Evolutionary conservation across 2,113 vertebrate species (phyloP).

Genomic region (Anas platyrhynchos): DNA sequence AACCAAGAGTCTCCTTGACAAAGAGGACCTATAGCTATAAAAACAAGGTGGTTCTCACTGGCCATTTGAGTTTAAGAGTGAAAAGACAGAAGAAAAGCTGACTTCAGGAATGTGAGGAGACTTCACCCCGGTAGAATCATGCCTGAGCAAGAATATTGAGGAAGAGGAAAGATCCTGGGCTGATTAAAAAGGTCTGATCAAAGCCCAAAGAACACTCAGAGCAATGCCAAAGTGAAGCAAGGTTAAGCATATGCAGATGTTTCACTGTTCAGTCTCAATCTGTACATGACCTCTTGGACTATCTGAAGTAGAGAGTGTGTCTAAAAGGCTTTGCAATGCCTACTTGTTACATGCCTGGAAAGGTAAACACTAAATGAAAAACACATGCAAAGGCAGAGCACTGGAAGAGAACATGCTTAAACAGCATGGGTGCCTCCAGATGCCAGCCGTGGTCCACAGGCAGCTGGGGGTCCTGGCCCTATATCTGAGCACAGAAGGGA

Average conservation of each 20-base stretch:
- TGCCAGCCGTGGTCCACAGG: neutral
- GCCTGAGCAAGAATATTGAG: neutral
- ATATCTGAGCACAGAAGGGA: neutral
- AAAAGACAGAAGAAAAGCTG: neutral
- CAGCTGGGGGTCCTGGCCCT: neutral
- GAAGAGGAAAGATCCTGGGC: slow-evolving; percentile 2
- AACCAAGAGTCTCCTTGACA: neutral
- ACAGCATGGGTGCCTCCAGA: neutral
- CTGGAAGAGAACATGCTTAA: neutral
- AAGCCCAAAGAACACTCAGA: slow-evolving; percentile 48
- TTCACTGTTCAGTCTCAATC: slow-evolving; percentile 40
- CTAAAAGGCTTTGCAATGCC: slow-evolving; percentile 42
- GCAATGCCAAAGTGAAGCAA: slow-evolving; percentile 22
- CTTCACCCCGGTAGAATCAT: neutral
- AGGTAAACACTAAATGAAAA: slow-evolving; percentile 48
- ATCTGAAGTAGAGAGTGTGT: neutral
- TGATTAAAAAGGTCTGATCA: slow-evolving; percentile 57
- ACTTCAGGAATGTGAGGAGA: neutral
- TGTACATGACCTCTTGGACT: slow-evolving; percentile 39
- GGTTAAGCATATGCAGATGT: slow-evolving; percentile 41
- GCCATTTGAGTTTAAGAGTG: neutral
- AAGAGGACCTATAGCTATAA: neutral
- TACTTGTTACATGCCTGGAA: slow-evolving; percentile 34
- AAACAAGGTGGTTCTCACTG: neutral
- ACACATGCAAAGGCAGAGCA: neutral